Base-by-base conservation (phyloP, 2,888 invertebrate species). In the Agriopis aurantiaria region DNA sequence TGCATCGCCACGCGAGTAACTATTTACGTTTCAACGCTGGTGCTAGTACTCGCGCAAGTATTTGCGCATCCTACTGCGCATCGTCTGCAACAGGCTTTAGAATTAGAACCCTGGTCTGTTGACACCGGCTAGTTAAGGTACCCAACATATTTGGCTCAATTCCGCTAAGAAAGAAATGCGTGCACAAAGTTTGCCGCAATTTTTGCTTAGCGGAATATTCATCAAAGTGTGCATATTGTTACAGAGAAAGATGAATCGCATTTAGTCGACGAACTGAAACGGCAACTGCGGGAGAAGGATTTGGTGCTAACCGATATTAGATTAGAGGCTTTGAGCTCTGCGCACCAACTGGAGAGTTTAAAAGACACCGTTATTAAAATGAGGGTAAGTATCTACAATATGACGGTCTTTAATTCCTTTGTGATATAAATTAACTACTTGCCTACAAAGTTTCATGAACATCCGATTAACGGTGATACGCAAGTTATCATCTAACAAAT, bases 341-440 rank as follows among this genome's bases (percentile, higher is more conserved):
- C 99, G 5, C 99, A 99, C 90, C 99, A 99, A 89, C 95, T 99
- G 66, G 99, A 99, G 89, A 98, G 98, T 79, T 95, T 99, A 23
- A 97, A 98, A 88, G 99, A 99, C 86, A 98, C 99, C 62, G 98
- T 99, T 85, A 98, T 97, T 90, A 98, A 98, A 92, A 98, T 99
- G 98, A 97, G 98, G 95, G 98, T 98, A 92, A 89, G 95, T n/a
- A n/a, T 55, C 7, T 3, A 33, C 12, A 23, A 53, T 4, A 3
- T 33, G 17, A 43, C 43, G 43, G 9, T 2, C 43, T 43, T 41
- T 41, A 41, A 1, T 14, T 5, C 8, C 14, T 51, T n/a, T 12
- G 6, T 12, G 6, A 5, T 48, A 17, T 17, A 11, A 33, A 33
- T 11, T 6, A 53, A 53, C 33, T 3, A 14, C 14, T n/a, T n/a